phyloP scores from a whole-genome alignment of 1,140 invertebrate species.

The Magallana ariakensis region DNA sequence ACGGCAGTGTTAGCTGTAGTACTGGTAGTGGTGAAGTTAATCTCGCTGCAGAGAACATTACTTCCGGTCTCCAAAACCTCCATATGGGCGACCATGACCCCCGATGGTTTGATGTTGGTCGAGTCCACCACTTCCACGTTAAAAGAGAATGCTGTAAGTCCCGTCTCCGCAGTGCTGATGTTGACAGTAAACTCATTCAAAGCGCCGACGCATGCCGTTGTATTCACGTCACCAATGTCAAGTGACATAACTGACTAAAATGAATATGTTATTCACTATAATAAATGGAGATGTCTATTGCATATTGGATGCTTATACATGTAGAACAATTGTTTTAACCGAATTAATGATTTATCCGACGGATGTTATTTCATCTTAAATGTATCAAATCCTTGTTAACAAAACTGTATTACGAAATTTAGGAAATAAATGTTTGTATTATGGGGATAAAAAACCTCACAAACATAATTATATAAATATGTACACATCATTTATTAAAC shows the following conservation, averaged over 20 bases:
- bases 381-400: too few species aligned
- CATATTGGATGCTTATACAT: too few species aligned
- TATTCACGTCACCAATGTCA: background rate
- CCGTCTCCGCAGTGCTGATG: conserved; percentile 10
- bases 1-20: background rate
- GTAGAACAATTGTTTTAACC: too few species aligned
- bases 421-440: too few species aligned
- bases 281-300: too few species aligned
- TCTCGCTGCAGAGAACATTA: conserved; percentile 3
- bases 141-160: background rate
- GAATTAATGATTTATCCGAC: too few species aligned
- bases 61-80: background rate
- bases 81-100: conserved; percentile 6
- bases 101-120: background rate
- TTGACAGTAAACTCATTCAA: background rate
- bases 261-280: too few species aligned
- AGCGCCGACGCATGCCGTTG: background rate
- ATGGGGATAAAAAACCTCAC: too few species aligned
- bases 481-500: too few species aligned
- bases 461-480: too few species aligned
- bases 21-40: background rate
- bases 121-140: background rate
- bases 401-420: too few species aligned
- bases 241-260: background rate
- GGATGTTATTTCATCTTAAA: too few species aligned